phyloP scores from a whole-genome alignment of 1,140 invertebrate species.

The Archegozetes longisetosus region DNA sequence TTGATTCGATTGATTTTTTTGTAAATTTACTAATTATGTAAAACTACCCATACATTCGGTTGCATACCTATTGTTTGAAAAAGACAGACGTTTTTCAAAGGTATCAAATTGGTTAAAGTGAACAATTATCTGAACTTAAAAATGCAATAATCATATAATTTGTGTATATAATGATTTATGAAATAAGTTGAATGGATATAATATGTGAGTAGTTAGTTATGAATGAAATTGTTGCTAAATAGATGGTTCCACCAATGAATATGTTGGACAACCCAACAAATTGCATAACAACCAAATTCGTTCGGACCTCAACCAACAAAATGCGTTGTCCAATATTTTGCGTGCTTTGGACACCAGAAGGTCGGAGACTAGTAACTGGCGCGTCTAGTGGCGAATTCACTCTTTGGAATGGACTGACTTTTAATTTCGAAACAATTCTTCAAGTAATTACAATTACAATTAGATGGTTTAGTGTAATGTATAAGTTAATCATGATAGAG shows the following conservation, averaged over 20 bases:
- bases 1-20: too few species aligned
- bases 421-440: conserved; percentile 99
- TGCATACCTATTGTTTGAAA: too few species aligned
- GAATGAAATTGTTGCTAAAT: neutral
- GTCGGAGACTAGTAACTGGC: conserved; percentile 87
- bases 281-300: conserved; percentile 84
- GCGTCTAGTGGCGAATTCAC: conserved; percentile 99
- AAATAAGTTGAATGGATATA: too few species aligned
- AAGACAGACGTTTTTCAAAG: too few species aligned
- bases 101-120: too few species aligned
- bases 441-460: conserved; percentile 47
- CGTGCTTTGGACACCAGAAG: conserved; percentile 95
- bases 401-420: conserved; percentile 97
- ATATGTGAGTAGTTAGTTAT: too few species aligned
- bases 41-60: too few species aligned
- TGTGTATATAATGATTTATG: too few species aligned
- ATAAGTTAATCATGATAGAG: too few species aligned
- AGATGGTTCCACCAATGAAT: conserved; percentile 64
- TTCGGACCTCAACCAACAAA: conserved; percentile 98
- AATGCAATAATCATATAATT: too few species aligned
- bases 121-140: too few species aligned
- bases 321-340: conserved; percentile 98
- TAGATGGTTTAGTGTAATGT: neutral
- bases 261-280: conserved; percentile 90
- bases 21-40: too few species aligned